Base-by-base conservation (phyloP, 2,797 vertebrate species). In the Acrossocheilus wenchowensis region DNA sequence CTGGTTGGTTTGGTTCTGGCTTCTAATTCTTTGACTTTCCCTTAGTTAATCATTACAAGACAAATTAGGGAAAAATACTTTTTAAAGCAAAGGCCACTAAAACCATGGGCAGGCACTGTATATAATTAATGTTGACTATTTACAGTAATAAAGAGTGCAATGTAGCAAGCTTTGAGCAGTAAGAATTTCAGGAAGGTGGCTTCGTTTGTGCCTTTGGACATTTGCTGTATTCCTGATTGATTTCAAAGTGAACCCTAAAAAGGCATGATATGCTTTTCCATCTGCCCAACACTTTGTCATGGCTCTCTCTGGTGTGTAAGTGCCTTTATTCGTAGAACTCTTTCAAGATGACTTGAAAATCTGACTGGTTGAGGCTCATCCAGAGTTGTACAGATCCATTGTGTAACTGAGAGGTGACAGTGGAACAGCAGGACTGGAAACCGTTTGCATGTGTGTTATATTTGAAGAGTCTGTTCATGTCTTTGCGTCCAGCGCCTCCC, bases 401-500 rank as follows among this genome's bases (percentile, higher is more conserved):
- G 26, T 52, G 11, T 52, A 10, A 75, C 41, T 73, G 41, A 15
- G 0, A 52, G 57, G 19, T 60, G 3, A 77, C 17, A 6, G 15
- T 72, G 15, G 5, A 21, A 30, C 50, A 72, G 48, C 34, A 69
- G 7, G 81, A 66, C 66, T 66, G n/a, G 30, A 64, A 52, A 64
- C 9, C 0, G 8, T 83, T n/a, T 10, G 36, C 57, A 34, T 36
- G 30, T 71, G 0, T 62, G 2, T 48, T 41, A 9, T 75, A 34
- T 81, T 54, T 66, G 50, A 66, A 30, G 26, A 26, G 5, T 30
- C 10, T 81, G 71, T n/a, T 78, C 19, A 4, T 81, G 41, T 83
- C 43, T 81, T 30, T 72, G 57, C 7, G 0, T 73, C 6, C 57
- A 95, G 94, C 75, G 72, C 92, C 15, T 91, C 54, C 8, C 41